phyloP scores from a whole-genome alignment of 1,140 invertebrate species.

The Cardiocondyla obscurior region DNA sequence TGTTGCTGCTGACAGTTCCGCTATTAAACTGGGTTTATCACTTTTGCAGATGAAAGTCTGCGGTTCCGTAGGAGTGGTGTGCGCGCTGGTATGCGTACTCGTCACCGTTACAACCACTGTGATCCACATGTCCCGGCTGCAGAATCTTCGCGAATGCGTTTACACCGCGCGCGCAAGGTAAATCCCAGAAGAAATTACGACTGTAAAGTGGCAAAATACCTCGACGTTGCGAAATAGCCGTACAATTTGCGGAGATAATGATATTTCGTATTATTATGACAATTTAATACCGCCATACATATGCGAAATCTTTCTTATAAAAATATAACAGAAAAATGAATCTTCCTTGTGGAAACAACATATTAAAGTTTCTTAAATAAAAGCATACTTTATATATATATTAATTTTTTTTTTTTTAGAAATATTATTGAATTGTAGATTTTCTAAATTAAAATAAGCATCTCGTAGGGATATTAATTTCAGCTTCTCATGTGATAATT shows the following conservation, averaged over 20 bases:
- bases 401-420: too few species aligned
- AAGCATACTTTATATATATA: too few species aligned
- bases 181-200: background rate
- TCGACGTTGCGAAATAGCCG: background rate
- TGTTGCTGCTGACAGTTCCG: constrained; percentile 15
- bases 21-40: constrained; percentile 64
- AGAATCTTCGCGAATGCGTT: constrained; percentile 93
- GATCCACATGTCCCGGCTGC: constrained; percentile 96
- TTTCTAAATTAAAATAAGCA: background rate
- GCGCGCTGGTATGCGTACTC: constrained; percentile 92
- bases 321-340: background rate
- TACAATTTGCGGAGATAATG: background rate
- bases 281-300: background rate
- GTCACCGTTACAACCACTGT: constrained; percentile 96
- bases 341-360: background rate
- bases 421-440: background rate
- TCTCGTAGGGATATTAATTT: background rate
- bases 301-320: background rate
- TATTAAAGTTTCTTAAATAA: too few species aligned
- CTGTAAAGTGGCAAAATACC: background rate
- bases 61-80: constrained; percentile 92
- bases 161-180: constrained; percentile 87
- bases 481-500: background rate
- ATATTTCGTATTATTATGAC: background rate
- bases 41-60: constrained; percentile 92